Conservation (phyloP, 2,113 vertebrate species). For the Blennius ocellaris region DNA sequence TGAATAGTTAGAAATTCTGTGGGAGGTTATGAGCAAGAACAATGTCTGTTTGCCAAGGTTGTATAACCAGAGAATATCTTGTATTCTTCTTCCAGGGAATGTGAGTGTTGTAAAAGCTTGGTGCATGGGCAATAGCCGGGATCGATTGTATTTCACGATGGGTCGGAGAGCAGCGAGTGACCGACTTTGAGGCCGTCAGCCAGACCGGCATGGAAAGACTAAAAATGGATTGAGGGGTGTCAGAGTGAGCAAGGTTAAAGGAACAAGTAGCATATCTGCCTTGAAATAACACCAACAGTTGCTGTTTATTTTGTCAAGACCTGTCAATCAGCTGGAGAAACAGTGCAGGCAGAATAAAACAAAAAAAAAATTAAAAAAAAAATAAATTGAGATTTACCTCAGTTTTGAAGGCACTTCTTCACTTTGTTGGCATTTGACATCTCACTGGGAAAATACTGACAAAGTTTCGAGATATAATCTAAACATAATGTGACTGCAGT, state of each 20-base stretch:
- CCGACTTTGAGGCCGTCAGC: constrained; percentile 36
- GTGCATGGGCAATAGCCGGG: constrained; percentile 27
- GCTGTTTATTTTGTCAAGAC: constrained; percentile 57
- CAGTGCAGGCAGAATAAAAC: constrained; percentile 12
- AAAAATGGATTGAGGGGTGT: constrained; percentile 68
- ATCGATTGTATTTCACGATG: constrained; percentile 62
- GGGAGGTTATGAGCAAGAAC: constrained; percentile 23
- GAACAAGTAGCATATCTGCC: constrained; percentile 72
- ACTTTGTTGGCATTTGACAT: background rate
- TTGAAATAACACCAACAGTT: constrained; percentile 73
- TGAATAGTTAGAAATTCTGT: constrained; percentile 52
- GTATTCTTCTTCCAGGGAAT: constrained; percentile 51
- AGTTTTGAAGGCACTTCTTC: background rate
- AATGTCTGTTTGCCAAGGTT: constrained; percentile 27
- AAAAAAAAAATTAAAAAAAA: constrained; percentile 7
- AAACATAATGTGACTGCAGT: no score
- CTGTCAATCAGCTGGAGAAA: constrained; percentile 44
- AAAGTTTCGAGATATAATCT: no score
- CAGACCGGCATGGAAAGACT: constrained; percentile 51
- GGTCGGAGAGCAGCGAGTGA: constrained; percentile 50
- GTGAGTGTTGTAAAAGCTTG: constrained; percentile 28
- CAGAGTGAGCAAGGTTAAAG: constrained; percentile 66
- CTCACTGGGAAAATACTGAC: no score
- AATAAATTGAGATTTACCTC: background rate
- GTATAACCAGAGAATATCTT: constrained; percentile 56